Conservation (phyloP, 1,140 invertebrate genomes). For the Pogonomyrmex californicus region DNA sequence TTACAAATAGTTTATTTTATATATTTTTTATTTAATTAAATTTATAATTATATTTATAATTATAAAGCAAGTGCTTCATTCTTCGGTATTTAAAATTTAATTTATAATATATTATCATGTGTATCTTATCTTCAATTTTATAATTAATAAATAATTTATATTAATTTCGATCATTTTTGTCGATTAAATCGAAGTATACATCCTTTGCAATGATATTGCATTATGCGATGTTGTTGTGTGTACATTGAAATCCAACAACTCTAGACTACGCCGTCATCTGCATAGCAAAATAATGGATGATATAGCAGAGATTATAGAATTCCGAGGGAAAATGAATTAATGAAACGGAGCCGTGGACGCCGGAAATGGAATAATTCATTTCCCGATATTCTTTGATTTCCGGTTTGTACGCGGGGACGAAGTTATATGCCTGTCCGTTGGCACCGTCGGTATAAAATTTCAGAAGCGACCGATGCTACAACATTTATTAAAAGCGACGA, state of each 20-base stretch:
- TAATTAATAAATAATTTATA: neutral
- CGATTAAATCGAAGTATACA: neutral
- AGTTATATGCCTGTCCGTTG: conserved; percentile 6
- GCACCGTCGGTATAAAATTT: neutral
- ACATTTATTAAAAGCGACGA: neutral
- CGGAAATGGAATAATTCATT: conserved; percentile 82
- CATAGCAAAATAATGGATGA: neutral
- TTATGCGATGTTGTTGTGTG: neutral
- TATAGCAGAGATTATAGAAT: conserved; percentile 13
- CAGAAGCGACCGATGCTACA: neutral
- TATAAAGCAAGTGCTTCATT: neutral
- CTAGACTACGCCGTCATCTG: neutral
- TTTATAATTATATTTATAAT: neutral
- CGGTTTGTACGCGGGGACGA: conserved; percentile 60
- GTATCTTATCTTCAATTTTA: neutral
- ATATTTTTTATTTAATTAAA: neutral
- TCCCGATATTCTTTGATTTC: conserved; percentile 81
- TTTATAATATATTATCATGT: neutral
- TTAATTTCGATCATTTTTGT: neutral
- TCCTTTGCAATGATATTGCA: neutral
- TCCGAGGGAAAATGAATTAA: conserved; percentile 32
- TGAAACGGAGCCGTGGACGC: conserved; percentile 64
- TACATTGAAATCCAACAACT: neutral
- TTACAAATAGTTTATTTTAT: neutral
- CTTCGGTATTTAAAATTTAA: conserved; percentile 18